A percentile compares a stretch with the other conserved stretches of the same genome.
phyloP scores from a whole-genome alignment of 2,113 vertebrate species.

The Benitochromis conjunctus region DNA sequence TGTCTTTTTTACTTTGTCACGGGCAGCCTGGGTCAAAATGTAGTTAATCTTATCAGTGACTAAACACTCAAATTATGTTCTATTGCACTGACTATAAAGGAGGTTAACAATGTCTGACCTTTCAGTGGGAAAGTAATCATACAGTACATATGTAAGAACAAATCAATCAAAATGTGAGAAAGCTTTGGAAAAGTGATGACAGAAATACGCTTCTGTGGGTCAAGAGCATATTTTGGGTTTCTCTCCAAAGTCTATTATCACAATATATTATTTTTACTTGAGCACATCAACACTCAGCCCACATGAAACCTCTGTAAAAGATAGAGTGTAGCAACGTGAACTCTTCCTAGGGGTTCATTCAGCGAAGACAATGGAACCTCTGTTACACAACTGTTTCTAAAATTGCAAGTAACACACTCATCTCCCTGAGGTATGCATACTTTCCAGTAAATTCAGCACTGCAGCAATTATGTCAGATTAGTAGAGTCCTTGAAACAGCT shows the following conservation, averaged over 20 bases:
- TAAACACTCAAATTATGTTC: slow-evolving; percentile 2
- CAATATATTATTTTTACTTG: background rate
- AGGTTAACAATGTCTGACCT: slow-evolving; percentile 9
- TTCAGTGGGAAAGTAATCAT: slow-evolving; percentile 13
- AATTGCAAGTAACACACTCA: background rate
- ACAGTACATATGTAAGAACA: background rate
- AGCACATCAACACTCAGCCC: background rate
- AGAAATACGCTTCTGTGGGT: background rate
- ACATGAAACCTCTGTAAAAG: background rate
- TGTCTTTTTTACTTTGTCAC: background rate
- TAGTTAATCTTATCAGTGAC: background rate
- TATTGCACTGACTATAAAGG: background rate
- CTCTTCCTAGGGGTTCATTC: background rate
- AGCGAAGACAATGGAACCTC: background rate
- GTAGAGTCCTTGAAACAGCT: background rate
- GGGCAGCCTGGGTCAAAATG: background rate
- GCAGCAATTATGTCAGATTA: background rate
- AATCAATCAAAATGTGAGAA: slow-evolving; percentile 23
- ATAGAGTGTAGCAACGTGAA: background rate
- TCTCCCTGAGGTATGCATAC: background rate
- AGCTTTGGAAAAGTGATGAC: background rate
- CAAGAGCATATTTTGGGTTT: background rate
- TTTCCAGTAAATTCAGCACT: background rate
- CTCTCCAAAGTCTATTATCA: background rate
- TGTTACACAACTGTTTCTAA: background rate